phyloP scores from a whole-genome alignment of 1,140 invertebrate species.

The Heliconius congener region DNA sequence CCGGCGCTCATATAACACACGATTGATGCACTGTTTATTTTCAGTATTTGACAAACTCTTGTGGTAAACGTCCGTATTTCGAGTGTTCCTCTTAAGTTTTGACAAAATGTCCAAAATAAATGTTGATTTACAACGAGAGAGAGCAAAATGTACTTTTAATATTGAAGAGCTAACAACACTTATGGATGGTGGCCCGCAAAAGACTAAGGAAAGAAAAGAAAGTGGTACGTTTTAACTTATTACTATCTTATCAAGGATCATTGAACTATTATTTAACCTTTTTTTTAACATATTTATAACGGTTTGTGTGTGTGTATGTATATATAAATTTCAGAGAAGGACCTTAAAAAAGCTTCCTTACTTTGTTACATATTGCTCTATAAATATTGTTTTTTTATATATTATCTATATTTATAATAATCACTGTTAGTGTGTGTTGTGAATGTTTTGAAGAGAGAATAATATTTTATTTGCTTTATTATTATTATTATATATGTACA shows the following conservation, averaged over 20 bases:
- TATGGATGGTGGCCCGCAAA: slow-evolving; percentile 87
- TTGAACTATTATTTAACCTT: neutral
- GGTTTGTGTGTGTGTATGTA: too few species aligned
- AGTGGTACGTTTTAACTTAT: slow-evolving; percentile 82
- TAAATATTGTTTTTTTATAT: too few species aligned
- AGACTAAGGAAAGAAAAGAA: slow-evolving; percentile 85
- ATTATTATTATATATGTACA: too few species aligned
- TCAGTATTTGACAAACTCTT: neutral
- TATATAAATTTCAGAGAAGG: too few species aligned
- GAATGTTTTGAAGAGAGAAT: too few species aligned
- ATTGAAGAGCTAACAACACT: slow-evolving; percentile 88
- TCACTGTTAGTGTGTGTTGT: too few species aligned
- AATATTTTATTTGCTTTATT: too few species aligned
- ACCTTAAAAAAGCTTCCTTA: too few species aligned
- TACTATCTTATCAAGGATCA: slow-evolving; percentile 2
- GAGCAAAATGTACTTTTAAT: slow-evolving; percentile 89
- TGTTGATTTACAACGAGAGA: slow-evolving; percentile 87
- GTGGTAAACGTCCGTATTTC: neutral
- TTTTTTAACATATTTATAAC: neutral
- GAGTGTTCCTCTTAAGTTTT: neutral
- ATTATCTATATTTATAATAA: too few species aligned
- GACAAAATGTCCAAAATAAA: slow-evolving; percentile 76
- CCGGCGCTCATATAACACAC: too few species aligned
- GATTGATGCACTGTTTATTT: too few species aligned
- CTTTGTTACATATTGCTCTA: too few species aligned